Conservation (phyloP, 2,888 invertebrate species). For the Deladenus siricidicola region DNA sequence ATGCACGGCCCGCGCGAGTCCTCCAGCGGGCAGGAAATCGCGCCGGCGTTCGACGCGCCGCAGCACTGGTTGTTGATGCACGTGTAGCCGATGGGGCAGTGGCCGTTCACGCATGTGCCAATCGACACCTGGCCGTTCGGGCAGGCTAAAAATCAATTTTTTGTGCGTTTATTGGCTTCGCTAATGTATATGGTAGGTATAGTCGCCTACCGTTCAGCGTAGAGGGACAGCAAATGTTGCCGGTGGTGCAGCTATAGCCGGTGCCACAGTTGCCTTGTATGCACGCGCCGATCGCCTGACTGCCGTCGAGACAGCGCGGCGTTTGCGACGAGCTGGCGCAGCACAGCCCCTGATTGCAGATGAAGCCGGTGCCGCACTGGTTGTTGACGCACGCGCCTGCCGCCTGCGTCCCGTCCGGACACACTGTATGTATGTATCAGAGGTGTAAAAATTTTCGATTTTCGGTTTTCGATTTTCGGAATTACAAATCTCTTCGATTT, state of each 20-base stretch:
- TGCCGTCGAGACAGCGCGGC: slow-evolving; percentile 45
- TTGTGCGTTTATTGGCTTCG: neutral
- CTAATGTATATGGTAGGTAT: too few relatives aligned
- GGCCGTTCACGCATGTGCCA: slow-evolving; percentile 51
- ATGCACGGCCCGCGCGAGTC: slow-evolving; percentile 25
- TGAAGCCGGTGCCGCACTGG: slow-evolving; percentile 52
- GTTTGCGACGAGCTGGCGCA: slow-evolving; percentile 46
- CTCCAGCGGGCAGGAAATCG: slow-evolving; percentile 14
- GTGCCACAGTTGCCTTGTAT: slow-evolving; percentile 48
- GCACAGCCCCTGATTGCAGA: slow-evolving; percentile 52
- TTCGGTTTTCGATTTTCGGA: too few relatives aligned
- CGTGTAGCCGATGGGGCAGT: slow-evolving; percentile 43
- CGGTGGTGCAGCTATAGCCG: slow-evolving; percentile 43
- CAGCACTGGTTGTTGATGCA: slow-evolving; percentile 26
- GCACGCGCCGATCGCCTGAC: slow-evolving; percentile 38
- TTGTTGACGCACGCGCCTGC: slow-evolving; percentile 53
- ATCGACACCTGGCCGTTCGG: slow-evolving; percentile 44
- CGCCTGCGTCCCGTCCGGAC: slow-evolving; percentile 53
- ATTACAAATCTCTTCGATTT: too few relatives aligned
- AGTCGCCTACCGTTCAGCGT: slow-evolving; percentile 27
- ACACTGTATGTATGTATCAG: slow-evolving; percentile 39
- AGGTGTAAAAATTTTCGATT: too few relatives aligned
- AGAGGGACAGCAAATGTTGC: slow-evolving; percentile 48
- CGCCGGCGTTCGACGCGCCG: slow-evolving; percentile 10
- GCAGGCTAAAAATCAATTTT: slow-evolving; percentile 29